A percentile compares a stretch with the other conserved stretches of the same genome.
Evolutionary conservation across 2,797 vertebrate genomes (phyloP).

Genomic region (Oryzias sinensis): DNA sequence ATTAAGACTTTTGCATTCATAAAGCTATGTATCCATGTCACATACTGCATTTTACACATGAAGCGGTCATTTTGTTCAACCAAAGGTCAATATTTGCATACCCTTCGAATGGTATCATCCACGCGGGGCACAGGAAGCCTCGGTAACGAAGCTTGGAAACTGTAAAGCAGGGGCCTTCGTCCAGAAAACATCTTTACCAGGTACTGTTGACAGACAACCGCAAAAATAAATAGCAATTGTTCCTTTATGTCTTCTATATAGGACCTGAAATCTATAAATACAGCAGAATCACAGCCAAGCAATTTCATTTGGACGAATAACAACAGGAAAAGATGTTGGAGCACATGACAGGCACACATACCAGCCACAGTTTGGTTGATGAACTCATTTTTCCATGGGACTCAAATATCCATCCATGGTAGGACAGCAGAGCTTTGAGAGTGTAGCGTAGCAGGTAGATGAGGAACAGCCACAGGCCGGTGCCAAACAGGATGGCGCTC

Average conservation of each 20-base stretch:
- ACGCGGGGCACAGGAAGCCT: constrained; percentile 87
- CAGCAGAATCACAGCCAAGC: not conserved
- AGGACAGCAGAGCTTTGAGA: constrained; percentile 88
- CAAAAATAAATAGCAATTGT: not conserved
- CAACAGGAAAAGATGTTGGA: not conserved
- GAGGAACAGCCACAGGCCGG: constrained; percentile 85
- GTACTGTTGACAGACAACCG: constrained; percentile 60
- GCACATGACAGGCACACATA: constrained; percentile 54
- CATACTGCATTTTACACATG: no score
- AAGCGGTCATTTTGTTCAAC: no score
- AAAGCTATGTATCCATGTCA: no score
- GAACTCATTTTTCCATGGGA: constrained; percentile 84
- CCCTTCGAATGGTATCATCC: constrained; percentile 84
- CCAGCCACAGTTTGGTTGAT: constrained; percentile 87
- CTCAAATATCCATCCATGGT: constrained; percentile 95
- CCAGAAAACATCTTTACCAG: constrained; percentile 84
- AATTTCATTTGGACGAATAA: not conserved
- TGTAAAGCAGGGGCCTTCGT: constrained; percentile 89
- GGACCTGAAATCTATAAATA: not conserved
- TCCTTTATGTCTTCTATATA: not conserved
- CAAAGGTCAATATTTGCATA: constrained; percentile 51
- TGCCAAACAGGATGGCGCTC: constrained; percentile 87
- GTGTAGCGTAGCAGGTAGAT: constrained; percentile 86
- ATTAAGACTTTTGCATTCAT: no score
- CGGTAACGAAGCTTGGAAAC: constrained; percentile 91